A percentile compares a stretch with the other conserved stretches of the same genome.
These are phyloP conservation scores for Todiramphus chloris DNA, from an alignment of 2,113 vertebrate genomes.

Conservation along the genomic window DNA sequence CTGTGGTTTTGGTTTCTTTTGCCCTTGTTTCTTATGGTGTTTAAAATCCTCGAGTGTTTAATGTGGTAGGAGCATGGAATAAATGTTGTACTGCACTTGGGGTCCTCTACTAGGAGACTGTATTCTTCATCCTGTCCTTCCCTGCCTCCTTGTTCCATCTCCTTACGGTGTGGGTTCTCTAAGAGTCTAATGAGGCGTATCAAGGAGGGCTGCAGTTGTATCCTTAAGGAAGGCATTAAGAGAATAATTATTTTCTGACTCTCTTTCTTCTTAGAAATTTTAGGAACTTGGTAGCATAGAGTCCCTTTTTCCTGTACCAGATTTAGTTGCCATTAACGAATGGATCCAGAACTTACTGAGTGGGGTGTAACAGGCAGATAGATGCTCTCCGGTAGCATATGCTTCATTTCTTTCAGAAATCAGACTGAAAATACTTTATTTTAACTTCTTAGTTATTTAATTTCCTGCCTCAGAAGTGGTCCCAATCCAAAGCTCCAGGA, in stretches of 20 bases:
- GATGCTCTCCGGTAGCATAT: background rate
- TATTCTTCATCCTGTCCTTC: background rate
- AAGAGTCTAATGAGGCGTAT: background rate
- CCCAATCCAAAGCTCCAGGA: background rate
- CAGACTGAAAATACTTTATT: background rate
- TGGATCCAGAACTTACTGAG: background rate
- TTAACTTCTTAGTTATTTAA: background rate
- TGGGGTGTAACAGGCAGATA: background rate
- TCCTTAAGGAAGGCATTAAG: background rate
- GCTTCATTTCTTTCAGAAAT: background rate
- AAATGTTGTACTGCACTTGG: background rate
- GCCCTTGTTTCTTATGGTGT: background rate
- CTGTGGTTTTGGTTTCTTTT: background rate
- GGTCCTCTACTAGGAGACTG: background rate
- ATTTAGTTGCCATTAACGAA: background rate
- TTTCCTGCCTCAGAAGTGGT: background rate
- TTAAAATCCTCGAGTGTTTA: background rate
- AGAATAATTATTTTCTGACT: background rate
- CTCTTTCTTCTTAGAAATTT: background rate
- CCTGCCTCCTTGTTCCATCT: background rate
- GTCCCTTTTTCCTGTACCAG: background rate
- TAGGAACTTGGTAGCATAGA: background rate
- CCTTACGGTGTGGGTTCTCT: background rate
- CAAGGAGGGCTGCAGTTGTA: background rate
- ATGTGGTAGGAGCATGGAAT: background rate